phyloP scores from a whole-genome alignment of 2,797 vertebrate genomes.

The Thripadectes ignobilis region DNA sequence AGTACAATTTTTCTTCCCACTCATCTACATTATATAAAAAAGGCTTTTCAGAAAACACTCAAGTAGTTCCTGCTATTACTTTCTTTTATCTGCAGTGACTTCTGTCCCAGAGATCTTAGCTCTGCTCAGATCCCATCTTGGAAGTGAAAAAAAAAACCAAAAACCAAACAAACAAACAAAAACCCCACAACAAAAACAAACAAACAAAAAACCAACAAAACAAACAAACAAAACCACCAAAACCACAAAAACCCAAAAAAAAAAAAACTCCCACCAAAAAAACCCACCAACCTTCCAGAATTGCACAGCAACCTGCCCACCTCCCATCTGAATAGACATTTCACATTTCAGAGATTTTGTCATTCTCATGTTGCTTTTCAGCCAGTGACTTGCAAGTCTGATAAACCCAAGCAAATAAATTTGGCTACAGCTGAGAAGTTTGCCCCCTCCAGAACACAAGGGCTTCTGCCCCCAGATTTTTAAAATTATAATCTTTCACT shows the following conservation, averaged over 20 bases:
- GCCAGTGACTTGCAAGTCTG: background rate
- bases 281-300: background rate
- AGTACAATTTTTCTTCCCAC: background rate
- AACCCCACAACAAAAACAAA: too few relatives aligned
- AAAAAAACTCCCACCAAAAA: accelerated
- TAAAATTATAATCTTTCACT: background rate
- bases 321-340: background rate
- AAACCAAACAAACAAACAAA: too few relatives aligned
- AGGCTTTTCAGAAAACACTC: background rate
- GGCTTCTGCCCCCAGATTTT: background rate
- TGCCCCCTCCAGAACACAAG: background rate
- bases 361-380: background rate
- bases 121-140: background rate
- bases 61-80: background rate
- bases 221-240: too few relatives aligned
- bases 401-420: background rate
- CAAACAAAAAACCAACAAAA: accelerated
- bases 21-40: background rate
- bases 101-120: background rate
- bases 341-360: background rate
- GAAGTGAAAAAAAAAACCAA: background rate
- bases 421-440: background rate
- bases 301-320: background rate
- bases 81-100: background rate
- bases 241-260: too few relatives aligned